Evolutionary conservation across 1,140 invertebrate genomes (phyloP).

Genomic region (Hypothenemus hampei): DNA sequence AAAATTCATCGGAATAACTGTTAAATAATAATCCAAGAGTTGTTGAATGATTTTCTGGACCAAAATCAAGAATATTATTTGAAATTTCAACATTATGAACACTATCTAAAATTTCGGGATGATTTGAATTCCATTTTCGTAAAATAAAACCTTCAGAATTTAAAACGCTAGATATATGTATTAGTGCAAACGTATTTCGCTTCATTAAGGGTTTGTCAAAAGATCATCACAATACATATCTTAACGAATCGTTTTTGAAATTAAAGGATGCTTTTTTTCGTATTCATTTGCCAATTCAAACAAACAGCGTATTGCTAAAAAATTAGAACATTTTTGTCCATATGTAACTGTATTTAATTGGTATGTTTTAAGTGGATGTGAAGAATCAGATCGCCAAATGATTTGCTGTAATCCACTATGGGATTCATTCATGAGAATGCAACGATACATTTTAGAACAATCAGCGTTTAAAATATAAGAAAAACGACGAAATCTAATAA

Average conservation of each 20-base stretch:
- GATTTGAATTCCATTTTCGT: slow-evolving; percentile 36
- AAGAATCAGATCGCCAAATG: slow-evolving; percentile 35
- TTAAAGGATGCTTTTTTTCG: slow-evolving; percentile 27
- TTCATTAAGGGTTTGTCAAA: slow-evolving; percentile 40
- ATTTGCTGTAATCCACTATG: slow-evolving; percentile 41
- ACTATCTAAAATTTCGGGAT: not conserved
- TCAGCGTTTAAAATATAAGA: slow-evolving; percentile 38
- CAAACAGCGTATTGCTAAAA: slow-evolving; percentile 38
- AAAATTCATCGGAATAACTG: not conserved
- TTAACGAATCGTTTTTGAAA: slow-evolving; percentile 30
- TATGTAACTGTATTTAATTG: slow-evolving; percentile 37
- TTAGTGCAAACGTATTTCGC: slow-evolving; percentile 22
- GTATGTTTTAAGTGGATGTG: slow-evolving; percentile 29
- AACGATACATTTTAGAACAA: slow-evolving; percentile 45
- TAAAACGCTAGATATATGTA: slow-evolving; percentile 24
- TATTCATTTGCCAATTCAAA: slow-evolving; percentile 36
- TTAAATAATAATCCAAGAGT: slow-evolving; percentile 23
- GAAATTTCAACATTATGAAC: not conserved
- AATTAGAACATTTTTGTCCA: slow-evolving; percentile 40
- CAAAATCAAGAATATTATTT: slow-evolving; percentile 9
- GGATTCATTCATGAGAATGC: slow-evolving; percentile 34
- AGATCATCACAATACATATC: slow-evolving; percentile 50
- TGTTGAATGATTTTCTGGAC: slow-evolving; percentile 28
- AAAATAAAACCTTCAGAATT: slow-evolving; percentile 31
- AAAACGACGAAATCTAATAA: slow-evolving; percentile 35